A percentile compares a stretch with the other conserved stretches of the same genome.
Evolutionary conservation across 2,888 invertebrate genomes (phyloP).

Genomic region (Operophtera brumata): DNA sequence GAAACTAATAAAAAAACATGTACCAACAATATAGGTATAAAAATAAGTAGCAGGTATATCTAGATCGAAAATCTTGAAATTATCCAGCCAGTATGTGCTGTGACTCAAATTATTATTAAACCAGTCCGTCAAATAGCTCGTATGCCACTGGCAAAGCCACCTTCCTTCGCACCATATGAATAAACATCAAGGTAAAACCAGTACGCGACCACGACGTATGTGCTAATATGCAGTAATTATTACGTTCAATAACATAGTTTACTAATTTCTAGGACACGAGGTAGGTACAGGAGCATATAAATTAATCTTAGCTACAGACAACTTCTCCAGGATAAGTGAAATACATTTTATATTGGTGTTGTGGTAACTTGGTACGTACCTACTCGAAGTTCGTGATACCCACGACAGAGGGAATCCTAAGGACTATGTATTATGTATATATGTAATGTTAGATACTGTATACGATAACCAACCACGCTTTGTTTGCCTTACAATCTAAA

Average conservation of each 20-base stretch:
- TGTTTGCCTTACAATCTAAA: background rate
- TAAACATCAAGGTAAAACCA: constrained; percentile 74
- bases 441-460: too few relatives aligned
- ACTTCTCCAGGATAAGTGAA: background rate
- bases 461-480: constrained; percentile 2
- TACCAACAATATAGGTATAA: too few relatives aligned
- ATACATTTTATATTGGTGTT: too few relatives aligned
- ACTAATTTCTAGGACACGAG: constrained; percentile 8
- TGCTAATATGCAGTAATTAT: constrained; percentile 40
- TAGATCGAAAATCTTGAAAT: background rate
- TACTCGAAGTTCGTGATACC: too few relatives aligned
- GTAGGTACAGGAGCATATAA: background rate
- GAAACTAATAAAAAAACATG: too few relatives aligned
- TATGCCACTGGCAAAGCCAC: constrained; percentile 36
- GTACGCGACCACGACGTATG: constrained; percentile 38
- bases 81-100: constrained; percentile 2
- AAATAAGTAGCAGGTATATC: too few relatives aligned
- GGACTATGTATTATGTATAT: too few relatives aligned
- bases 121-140: constrained; percentile 30
- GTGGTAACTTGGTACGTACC: too few relatives aligned
- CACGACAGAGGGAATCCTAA: too few relatives aligned
- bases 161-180: constrained; percentile 66
- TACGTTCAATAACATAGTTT: constrained; percentile 12
- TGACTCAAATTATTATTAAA: constrained; percentile 8
- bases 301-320: background rate